Conservation (phyloP, 1,140 invertebrate species). For the Phocides pigmalion region DNA sequence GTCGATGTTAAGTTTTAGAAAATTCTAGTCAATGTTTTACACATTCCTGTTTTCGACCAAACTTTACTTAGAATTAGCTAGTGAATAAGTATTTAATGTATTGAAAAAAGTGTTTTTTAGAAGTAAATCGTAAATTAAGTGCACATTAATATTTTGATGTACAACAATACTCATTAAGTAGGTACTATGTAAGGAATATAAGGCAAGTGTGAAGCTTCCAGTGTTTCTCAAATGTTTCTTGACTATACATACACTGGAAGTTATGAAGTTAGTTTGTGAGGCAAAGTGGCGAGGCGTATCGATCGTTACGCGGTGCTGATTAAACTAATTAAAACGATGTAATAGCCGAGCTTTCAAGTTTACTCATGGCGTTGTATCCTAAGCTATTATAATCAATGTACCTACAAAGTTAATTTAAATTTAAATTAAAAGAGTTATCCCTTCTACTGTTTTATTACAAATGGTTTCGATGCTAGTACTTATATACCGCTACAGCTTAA, state of each 20-base stretch:
- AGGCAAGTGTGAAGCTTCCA: constrained; percentile 1
- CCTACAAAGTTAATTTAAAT: constrained; percentile 1
- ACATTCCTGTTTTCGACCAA: constrained; percentile 83
- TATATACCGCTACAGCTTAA: background rate
- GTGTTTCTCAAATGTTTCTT: constrained; percentile 1
- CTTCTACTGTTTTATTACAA: too few species aligned
- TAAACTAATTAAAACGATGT: constrained; percentile 72
- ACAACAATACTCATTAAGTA: constrained; percentile 26
- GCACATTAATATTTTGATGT: constrained; percentile 1
- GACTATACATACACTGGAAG: background rate
- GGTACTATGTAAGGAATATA: constrained; percentile 2
- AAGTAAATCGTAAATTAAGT: background rate
- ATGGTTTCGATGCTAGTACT: too few species aligned
- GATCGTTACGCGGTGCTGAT: constrained; percentile 64
- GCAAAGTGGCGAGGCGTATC: constrained; percentile 41
- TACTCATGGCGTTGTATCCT: constrained; percentile 7
- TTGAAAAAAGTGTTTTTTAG: background rate
- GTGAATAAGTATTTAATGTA: constrained; percentile 35
- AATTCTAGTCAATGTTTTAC: constrained; percentile 82
- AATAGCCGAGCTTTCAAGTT: constrained; percentile 53
- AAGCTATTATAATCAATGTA: constrained; percentile 20
- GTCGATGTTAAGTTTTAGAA: constrained; percentile 81
- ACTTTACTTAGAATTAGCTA: constrained; percentile 57
- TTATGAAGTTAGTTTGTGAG: background rate
- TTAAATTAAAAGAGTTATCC: too few species aligned